Percentiles rank a stretch among this genome's conserved stretches.
Conservation (phyloP, 2,797 vertebrate species). For the Brachyrhaphis roseni region DNA sequence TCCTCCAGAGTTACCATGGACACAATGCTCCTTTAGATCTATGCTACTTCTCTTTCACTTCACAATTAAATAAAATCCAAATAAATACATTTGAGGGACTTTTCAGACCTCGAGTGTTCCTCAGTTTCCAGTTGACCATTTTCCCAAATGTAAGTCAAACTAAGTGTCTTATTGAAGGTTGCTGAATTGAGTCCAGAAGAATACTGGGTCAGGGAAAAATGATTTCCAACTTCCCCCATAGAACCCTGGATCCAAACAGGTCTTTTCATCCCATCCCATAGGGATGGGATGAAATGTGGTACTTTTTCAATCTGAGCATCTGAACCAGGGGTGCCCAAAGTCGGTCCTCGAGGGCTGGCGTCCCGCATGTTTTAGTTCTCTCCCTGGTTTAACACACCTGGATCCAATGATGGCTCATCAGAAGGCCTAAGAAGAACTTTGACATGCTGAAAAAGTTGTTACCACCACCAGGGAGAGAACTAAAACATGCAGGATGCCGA, state of each 20-base stretch:
- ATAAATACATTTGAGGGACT: constrained; percentile 17
- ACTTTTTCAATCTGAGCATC: neutral
- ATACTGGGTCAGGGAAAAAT: neutral
- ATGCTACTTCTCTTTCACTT: neutral
- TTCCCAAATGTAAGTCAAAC: constrained; percentile 18
- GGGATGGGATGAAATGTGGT: neutral
- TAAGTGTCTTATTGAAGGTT: neutral
- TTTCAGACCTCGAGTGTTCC: constrained; percentile 23
- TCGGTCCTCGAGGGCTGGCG: no score
- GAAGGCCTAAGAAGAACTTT: no score
- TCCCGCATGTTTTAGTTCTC: no score
- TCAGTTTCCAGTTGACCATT: constrained; percentile 35
- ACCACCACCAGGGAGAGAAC: no score
- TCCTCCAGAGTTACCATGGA: neutral
- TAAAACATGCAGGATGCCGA: no score
- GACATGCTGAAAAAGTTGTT: no score
- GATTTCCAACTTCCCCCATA: neutral
- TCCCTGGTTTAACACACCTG: no score
- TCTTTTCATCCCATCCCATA: no score
- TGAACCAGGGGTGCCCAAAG: neutral
- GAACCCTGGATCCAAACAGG: neutral
- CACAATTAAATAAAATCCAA: neutral
- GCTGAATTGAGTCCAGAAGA: neutral
- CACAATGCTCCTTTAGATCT: neutral
- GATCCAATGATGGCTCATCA: no score